phyloP scores from a whole-genome alignment of 2,888 invertebrate genomes.

The Machimus rusticus region DNA sequence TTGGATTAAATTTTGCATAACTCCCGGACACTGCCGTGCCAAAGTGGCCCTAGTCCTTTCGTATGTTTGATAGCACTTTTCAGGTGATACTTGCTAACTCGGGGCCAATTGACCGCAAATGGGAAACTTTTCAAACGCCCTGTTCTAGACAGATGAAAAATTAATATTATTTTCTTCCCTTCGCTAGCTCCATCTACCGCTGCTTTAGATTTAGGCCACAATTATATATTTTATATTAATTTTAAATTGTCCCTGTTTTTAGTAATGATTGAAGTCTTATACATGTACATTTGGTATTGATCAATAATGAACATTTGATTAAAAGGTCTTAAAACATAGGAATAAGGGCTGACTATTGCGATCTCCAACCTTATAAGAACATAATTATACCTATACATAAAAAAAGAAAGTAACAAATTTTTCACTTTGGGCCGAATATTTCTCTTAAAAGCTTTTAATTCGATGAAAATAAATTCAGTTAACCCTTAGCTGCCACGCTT shows the following conservation, averaged over 20 bases:
- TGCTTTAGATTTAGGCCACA: not conserved
- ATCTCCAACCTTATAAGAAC: no score
- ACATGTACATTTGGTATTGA: no score
- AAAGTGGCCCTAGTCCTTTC: not conserved
- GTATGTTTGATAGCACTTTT: not conserved
- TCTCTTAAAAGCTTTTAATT: no score
- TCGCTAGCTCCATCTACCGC: not conserved
- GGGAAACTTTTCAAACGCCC: not conserved
- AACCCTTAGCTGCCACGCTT: no score
- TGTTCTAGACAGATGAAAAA: not conserved
- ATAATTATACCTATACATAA: no score
- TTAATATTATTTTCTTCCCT: not conserved
- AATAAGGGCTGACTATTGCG: no score
- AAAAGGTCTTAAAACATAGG: no score
- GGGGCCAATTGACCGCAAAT: not conserved
- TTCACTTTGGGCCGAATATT: no score
- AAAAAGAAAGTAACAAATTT: no score
- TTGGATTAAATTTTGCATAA: conserved; percentile 31
- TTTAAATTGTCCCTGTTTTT: not conserved
- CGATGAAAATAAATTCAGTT: no score
- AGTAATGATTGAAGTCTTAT: no score
- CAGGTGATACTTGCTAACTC: not conserved
- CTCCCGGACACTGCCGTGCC: not conserved
- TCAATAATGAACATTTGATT: no score
- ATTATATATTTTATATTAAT: not conserved